phyloP scores from a whole-genome alignment of 2,797 vertebrate species.

The Pipistrellus kuhlii region DNA sequence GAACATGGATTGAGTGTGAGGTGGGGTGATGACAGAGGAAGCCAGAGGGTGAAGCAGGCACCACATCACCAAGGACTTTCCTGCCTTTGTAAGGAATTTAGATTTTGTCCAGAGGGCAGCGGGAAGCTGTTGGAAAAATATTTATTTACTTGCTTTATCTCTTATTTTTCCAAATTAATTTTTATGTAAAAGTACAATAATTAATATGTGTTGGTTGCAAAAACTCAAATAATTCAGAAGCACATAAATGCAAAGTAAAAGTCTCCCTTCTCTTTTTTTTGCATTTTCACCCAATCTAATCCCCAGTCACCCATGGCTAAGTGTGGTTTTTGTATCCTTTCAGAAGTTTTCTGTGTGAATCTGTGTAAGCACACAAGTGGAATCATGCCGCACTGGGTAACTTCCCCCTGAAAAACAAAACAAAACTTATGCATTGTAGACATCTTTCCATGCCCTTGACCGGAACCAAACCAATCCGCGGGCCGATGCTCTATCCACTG shows the following conservation, averaged over 20 bases:
- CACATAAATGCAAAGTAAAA: not conserved
- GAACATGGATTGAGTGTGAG: not conserved
- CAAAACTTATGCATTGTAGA: not conserved
- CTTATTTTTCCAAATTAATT: not conserved
- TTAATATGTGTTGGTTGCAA: not conserved
- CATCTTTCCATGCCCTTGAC: not conserved
- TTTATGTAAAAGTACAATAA: slow-evolving; percentile 39
- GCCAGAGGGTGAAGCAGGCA: not conserved
- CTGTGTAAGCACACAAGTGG: not conserved
- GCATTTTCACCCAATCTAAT: not conserved
- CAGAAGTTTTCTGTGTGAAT: not conserved
- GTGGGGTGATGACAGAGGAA: not conserved
- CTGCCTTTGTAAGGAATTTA: slow-evolving; percentile 26
- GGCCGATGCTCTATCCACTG: too few species aligned
- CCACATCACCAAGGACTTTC: not conserved
- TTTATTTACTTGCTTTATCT: not conserved
- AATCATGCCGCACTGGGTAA: not conserved
- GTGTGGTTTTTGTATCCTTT: not conserved
- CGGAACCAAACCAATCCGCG: too few species aligned
- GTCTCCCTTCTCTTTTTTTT: not conserved
- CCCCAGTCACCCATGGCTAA: not conserved
- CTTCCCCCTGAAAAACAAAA: not conserved
- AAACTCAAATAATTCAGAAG: not conserved
- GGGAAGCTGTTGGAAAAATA: not conserved
- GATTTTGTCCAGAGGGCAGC: not conserved